Conservation (phyloP, 1,140 invertebrate species). For the Eurosta solidaginis region DNA sequence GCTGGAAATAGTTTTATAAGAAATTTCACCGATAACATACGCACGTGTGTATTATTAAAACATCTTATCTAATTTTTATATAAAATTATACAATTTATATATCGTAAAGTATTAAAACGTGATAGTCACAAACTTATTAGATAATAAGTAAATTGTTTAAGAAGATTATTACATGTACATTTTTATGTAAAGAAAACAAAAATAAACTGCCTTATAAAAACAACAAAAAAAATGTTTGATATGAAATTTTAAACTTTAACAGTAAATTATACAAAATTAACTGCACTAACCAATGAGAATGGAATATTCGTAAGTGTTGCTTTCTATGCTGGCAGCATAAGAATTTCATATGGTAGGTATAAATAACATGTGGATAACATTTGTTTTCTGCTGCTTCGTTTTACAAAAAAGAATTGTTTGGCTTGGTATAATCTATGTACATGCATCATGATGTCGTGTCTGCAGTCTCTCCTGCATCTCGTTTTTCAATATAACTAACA, state of each 20-base stretch:
- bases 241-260: background rate
- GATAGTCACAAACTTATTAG: constrained; percentile 25
- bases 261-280: background rate
- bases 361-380: background rate
- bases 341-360: background rate
- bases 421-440: too few species aligned
- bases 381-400: too few species aligned
- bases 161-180: background rate
- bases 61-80: background rate
- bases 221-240: background rate
- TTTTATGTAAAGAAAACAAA: background rate
- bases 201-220: background rate
- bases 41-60: background rate
- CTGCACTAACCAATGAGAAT: background rate
- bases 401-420: background rate
- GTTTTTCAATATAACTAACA: constrained; percentile 64
- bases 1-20: too few species aligned
- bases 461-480: background rate
- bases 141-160: background rate
- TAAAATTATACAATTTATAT: background rate
- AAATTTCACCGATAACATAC: too few species aligned
- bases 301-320: background rate
- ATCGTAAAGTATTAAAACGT: constrained; percentile 26
- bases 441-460: background rate
- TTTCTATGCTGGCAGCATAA: background rate